Percentiles rank a stretch among this genome's conserved stretches.
Evolutionary conservation across 2,888 invertebrate genomes (phyloP).

Genomic region (Papilio elwesi): DNA sequence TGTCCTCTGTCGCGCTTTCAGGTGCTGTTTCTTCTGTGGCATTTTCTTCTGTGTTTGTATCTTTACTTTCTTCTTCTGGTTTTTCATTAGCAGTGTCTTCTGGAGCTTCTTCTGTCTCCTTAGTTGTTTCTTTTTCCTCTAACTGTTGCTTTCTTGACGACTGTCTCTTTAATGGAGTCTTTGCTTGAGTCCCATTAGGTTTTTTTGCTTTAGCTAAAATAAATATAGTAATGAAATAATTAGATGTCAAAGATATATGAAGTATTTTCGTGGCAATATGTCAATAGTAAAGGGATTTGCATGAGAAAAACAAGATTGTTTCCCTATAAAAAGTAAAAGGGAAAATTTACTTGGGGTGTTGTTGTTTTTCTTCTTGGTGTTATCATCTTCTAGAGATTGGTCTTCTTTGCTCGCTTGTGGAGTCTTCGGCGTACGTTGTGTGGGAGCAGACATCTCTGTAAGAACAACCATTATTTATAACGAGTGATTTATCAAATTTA

Average conservation of each 20-base stretch:
- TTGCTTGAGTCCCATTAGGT: conserved; percentile 55
- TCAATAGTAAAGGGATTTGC: not conserved
- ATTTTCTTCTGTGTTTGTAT: conserved; percentile 30
- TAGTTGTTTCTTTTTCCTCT: conserved; percentile 56
- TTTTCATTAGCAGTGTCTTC: conserved; percentile 41
- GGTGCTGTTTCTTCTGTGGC: conserved; percentile 36
- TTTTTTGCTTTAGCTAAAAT: conserved; percentile 59
- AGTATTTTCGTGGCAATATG: not conserved
- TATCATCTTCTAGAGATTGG: conserved; percentile 49
- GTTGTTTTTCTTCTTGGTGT: conserved; percentile 60
- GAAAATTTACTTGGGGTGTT: conserved; percentile 55
- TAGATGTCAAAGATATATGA: no score
- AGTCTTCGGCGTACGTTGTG: conserved; percentile 63
- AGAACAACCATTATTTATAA: conserved; percentile 19
- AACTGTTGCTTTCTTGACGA: conserved; percentile 63
- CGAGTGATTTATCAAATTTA: not conserved
- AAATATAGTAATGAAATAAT: not conserved
- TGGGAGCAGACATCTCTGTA: conserved; percentile 66
- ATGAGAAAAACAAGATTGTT: no score
- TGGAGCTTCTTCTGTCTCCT: conserved; percentile 29
- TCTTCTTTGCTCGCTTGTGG: conserved; percentile 66
- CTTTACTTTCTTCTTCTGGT: conserved; percentile 42
- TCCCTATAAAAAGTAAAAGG: conserved; percentile 3
- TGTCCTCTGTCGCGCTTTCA: conserved; percentile 38
- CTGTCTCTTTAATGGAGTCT: conserved; percentile 65